Evolutionary conservation across 2,888 invertebrate genomes (phyloP), one percentile per base, ranked within the genome.

Genomic region (Philhelius pedissequus): DNA sequence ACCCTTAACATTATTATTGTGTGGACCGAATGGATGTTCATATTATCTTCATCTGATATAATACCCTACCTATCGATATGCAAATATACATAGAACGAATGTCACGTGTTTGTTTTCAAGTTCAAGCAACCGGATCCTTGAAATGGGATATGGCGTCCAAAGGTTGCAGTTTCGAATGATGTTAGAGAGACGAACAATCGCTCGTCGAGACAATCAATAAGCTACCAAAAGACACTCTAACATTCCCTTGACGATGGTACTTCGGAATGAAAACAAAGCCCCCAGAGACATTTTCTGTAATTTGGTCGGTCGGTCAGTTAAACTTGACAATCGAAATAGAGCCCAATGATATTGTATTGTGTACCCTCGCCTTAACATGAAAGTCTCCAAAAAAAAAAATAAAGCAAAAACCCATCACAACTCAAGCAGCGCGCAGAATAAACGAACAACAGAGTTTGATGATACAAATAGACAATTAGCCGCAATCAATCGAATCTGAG

Each of bases 381-480:
- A 76, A 81, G 58, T 64, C 75, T 13, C 70, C 32, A 66, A 25
- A 32, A 18, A 69, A 73, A 54, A 69, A n/a, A 73, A n/a, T n/a
- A 18, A 50, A 50, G 1, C 9, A 32, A 71, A 60, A 43, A 69
- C 43, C 56, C 68, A 50, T 50, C 56, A 48, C 38, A 54, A 77
- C 45, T 35, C 50, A n/a, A n/a, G n/a, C n/a, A n/a, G n/a, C n/a
- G n/a, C n/a, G n/a, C n/a, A 3, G 1, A n/a, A 40, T 11, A 40
- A 18, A 40, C 15, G 15, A n/a, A 35, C 60, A 27, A 43, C 48
- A 48, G 43, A 71, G 80, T 80, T 68, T 68, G 84, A 84, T 80
- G 84, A 84, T 84, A 84, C 84, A 84, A 84, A 84, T 80, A 80
- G 84, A 84, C 84, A 84, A 84, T 84, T 84, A 84, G 84, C 75